A percentile compares a stretch with the other conserved stretches of the same genome.
Conservation (phyloP, 2,888 invertebrate genomes). For the Pasiphila rectangulata region DNA sequence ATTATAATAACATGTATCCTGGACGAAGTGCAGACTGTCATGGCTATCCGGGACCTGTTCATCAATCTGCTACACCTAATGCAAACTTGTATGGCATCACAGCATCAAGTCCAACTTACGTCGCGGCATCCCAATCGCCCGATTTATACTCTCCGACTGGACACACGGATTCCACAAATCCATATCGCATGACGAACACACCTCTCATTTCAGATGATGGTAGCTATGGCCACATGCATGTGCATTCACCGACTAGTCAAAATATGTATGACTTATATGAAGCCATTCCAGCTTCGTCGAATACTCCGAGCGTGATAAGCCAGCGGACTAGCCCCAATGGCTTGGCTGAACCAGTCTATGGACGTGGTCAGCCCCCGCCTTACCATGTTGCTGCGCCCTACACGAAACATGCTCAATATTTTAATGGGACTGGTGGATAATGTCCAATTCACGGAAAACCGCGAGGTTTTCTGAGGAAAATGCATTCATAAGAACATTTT, state of each 20-base stretch:
- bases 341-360: slow-evolving; percentile 60
- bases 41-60: slow-evolving; percentile 55
- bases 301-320: slow-evolving; percentile 62
- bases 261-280: slow-evolving; percentile 77
- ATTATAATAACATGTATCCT: slow-evolving; percentile 60
- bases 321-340: slow-evolving; percentile 69
- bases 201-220: slow-evolving; percentile 75
- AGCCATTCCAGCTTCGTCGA: slow-evolving; percentile 64
- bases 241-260: slow-evolving; percentile 69
- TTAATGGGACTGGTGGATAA: slow-evolving; percentile 79
- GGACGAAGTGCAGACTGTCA: slow-evolving; percentile 52
- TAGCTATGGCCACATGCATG: slow-evolving; percentile 70
- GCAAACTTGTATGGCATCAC: slow-evolving; percentile 64
- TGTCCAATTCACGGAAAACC: slow-evolving; percentile 47
- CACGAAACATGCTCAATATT: slow-evolving; percentile 88
- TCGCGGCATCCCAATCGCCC: slow-evolving; percentile 66
- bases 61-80: slow-evolving; percentile 58
- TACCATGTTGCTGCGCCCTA: slow-evolving; percentile 92
- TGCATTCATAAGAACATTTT: slow-evolving; percentile 50
- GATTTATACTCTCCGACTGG: slow-evolving; percentile 75
- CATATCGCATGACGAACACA: slow-evolving; percentile 75
- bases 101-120: slow-evolving; percentile 68
- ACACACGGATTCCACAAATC: slow-evolving; percentile 74
- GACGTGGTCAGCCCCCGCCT: slow-evolving; percentile 85
- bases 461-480: slow-evolving; percentile 40